Conservation (phyloP, 2,113 vertebrate genomes). For the Mugil cephalus region DNA sequence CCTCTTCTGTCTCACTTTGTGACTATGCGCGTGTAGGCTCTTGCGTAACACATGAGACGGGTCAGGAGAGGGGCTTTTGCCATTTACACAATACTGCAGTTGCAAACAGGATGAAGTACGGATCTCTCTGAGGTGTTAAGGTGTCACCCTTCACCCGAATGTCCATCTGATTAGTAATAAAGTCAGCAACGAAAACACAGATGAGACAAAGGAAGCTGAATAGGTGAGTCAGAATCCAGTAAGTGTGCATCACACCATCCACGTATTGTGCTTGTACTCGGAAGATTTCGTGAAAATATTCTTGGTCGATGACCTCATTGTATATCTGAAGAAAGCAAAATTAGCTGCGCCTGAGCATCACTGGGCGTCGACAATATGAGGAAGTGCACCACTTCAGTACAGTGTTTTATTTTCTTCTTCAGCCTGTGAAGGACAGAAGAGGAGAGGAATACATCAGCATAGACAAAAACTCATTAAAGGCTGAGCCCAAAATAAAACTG, state of each 20-base stretch:
- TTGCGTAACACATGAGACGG: not conserved
- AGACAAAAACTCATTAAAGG: not conserved
- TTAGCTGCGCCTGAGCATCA: not conserved
- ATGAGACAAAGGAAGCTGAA: not conserved
- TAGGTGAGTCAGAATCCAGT: slow-evolving; percentile 21
- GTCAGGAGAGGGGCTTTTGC: slow-evolving; percentile 11
- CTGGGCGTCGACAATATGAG: slow-evolving; percentile 2
- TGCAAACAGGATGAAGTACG: slow-evolving; percentile 1
- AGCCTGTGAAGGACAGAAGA: not conserved
- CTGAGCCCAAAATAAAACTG: slow-evolving; percentile 8
- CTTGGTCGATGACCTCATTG: not conserved
- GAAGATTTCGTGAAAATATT: not conserved
- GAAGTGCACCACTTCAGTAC: not conserved
- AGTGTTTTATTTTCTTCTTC: not conserved
- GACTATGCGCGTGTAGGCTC: slow-evolving; percentile 26
- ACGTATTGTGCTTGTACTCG: not conserved
- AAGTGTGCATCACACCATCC: not conserved
- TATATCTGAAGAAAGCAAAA: not conserved
- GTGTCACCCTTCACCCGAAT: not conserved
- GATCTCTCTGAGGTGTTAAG: not conserved
- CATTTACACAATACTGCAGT: slow-evolving; percentile 6
- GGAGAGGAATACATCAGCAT: slow-evolving; percentile 13
- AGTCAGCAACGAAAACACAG: not conserved
- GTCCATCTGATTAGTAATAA: not conserved
- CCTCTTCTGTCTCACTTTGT: slow-evolving; percentile 7